Evolutionary conservation across 2,888 invertebrate genomes (phyloP), one percentile per base, ranked within the genome.

Genomic region (Choristoneura rosaceana): DNA sequence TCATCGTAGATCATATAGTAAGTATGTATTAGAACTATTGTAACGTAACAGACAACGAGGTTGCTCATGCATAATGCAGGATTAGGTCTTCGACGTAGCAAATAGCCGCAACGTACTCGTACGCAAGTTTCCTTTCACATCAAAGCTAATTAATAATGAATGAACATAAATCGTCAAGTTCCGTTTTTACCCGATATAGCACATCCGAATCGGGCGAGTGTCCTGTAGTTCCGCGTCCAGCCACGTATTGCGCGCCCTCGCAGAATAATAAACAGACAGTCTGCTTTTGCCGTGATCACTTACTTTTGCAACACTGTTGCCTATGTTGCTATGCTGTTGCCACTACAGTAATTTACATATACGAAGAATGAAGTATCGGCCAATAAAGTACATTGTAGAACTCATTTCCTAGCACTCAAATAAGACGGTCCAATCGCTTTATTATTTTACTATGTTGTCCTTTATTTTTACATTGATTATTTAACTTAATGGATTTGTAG

Each of bases 61-160:
- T 71, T 47, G 50, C 50, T 67, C 55, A 73, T 73, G 64, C 47
- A 73, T 73, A 52, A 69, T 69, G 41, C 64, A 73, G 50, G 43
- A 41, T 64, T 69, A 73, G 52, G 52, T 73, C 65, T 52, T 55
- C 73, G 50, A 71, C 41, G 59, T 69, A 73, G 73, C 68, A 73
- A 73, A 73, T 69, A 73, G 73, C 68, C 58, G 33, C 65, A 55
- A 41, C 68, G 63, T 73, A 73, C 71, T 68, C 69, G 63, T 73
- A 73, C 71, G 73, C 69, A 73, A 73, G 73, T 73, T 73, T 68
- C 73, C 73, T 73, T 73, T 73, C 68, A 64, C 73, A 69, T 71
- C 64, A 63, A 67, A 73, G 73, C 73, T 73, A 73, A 73, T 73
- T 73, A 69, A 73, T 73, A 69, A 69, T 73, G 52, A 73, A 73